Conservation (phyloP, 2,888 invertebrate genomes). For the Reticulitermes lucifugus region DNA sequence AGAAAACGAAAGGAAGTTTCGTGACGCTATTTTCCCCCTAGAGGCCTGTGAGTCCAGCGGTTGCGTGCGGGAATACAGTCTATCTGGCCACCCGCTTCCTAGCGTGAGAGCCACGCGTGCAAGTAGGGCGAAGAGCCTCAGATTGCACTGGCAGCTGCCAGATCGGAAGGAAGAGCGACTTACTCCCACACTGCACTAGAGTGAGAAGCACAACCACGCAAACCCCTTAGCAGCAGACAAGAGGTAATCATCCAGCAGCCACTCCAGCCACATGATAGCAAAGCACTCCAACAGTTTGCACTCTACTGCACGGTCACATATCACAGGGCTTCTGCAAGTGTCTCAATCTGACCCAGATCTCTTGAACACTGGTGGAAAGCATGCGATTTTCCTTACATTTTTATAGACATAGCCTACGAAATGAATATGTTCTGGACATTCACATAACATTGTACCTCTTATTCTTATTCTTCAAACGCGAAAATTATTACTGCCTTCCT, state of each 20-base stretch:
- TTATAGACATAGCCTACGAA: too few species aligned
- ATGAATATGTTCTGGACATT: too few species aligned
- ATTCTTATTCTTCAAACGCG: too few species aligned
- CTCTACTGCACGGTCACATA: neutral
- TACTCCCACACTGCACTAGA: constrained; percentile 12
- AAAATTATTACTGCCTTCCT: too few species aligned
- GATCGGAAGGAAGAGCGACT: constrained; percentile 17
- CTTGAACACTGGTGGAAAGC: too few species aligned
- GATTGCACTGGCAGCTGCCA: constrained; percentile 17
- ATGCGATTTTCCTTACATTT: too few species aligned
- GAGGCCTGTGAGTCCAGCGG: neutral
- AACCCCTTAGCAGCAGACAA: neutral
- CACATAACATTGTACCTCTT: too few species aligned
- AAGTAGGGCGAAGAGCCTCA: neutral
- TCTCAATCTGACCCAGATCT: neutral
- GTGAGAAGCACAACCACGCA: neutral
- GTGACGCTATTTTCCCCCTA: neutral
- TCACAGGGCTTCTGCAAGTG: neutral
- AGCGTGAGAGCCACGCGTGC: neutral
- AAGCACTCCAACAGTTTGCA: neutral
- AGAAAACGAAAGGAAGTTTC: neutral
- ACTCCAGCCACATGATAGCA: too few species aligned
- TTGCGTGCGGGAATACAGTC: neutral
- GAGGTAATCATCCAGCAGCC: too few species aligned
- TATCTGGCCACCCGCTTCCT: neutral